A percentile compares a stretch with the other conserved stretches of the same genome.
phyloP scores from a whole-genome alignment of 1,140 invertebrate genomes.

The Nasonia longicornis region DNA sequence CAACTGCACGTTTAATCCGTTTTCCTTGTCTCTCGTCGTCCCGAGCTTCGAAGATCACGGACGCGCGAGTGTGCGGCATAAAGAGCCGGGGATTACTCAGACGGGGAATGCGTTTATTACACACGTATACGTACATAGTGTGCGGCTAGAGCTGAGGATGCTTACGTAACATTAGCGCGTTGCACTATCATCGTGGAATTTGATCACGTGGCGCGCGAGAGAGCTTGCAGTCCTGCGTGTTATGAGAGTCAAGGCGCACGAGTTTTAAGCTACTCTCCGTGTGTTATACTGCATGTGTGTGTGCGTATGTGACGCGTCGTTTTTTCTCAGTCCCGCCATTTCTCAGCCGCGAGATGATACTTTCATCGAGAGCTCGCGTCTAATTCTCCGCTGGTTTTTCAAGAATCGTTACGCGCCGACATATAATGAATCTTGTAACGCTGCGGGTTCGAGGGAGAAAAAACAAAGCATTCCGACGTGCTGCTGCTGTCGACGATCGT shows the following conservation, averaged over 20 bases:
- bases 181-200: constrained; percentile 40
- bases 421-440: constrained; percentile 7
- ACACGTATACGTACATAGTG: not conserved
- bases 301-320: not conserved
- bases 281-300: too few relatives aligned
- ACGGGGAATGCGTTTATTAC: constrained; percentile 22
- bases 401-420: not conserved
- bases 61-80: not conserved
- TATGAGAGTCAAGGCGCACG: constrained; percentile 33
- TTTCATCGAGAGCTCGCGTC: not conserved
- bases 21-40: not conserved
- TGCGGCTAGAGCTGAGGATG: not conserved
- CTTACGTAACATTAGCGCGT: constrained; percentile 35
- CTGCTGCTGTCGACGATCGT: not conserved
- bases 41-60: constrained; percentile 13
- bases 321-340: constrained; percentile 1
- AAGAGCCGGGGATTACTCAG: constrained; percentile 18
- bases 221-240: not conserved
- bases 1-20: not conserved
- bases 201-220: constrained; percentile 18
- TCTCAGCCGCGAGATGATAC: not conserved
- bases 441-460: not conserved
- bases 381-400: not conserved
- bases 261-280: constrained; percentile 8
- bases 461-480: not conserved